Evolutionary conservation across 2,888 invertebrate genomes (phyloP).

Genomic region (Heteropelma amictum): DNA sequence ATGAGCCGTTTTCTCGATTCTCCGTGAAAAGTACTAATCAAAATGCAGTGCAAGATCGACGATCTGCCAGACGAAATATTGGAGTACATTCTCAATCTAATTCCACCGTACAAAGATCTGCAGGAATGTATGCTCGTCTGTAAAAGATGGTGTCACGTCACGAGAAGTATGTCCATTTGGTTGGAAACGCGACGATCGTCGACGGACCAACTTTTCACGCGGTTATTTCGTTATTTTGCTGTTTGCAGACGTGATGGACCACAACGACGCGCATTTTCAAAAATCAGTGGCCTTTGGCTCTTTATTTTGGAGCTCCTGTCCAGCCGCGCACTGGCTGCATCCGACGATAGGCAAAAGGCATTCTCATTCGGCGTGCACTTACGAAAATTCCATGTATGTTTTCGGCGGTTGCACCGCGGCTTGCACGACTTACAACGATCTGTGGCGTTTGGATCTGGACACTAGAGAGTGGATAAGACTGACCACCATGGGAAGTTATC

Average conservation of each 20-base stretch:
- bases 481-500: constrained; percentile 91
- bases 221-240: constrained; percentile 60
- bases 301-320: constrained; percentile 86
- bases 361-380: constrained; percentile 93
- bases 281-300: constrained; percentile 88
- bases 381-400: constrained; percentile 93
- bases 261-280: constrained; percentile 86
- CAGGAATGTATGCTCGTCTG: constrained; percentile 92
- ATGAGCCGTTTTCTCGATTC: too few species aligned
- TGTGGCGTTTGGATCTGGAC: constrained; percentile 95
- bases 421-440: constrained; percentile 96
- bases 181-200: too few species aligned
- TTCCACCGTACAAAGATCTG: constrained; percentile 94
- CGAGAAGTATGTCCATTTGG: constrained; percentile 86
- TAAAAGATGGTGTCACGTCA: constrained; percentile 90
- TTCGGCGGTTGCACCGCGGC: constrained; percentile 98
- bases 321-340: constrained; percentile 80
- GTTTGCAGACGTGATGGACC: constrained; percentile 86
- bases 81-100: constrained; percentile 92
- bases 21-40: too few species aligned
- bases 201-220: not conserved
- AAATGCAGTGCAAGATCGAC: constrained; percentile 79
- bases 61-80: constrained; percentile 95
- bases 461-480: constrained; percentile 91
- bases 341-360: constrained; percentile 94